Evolutionary conservation across 2,888 invertebrate genomes (phyloP).

Genomic region (Drosophila prostipennis): DNA sequence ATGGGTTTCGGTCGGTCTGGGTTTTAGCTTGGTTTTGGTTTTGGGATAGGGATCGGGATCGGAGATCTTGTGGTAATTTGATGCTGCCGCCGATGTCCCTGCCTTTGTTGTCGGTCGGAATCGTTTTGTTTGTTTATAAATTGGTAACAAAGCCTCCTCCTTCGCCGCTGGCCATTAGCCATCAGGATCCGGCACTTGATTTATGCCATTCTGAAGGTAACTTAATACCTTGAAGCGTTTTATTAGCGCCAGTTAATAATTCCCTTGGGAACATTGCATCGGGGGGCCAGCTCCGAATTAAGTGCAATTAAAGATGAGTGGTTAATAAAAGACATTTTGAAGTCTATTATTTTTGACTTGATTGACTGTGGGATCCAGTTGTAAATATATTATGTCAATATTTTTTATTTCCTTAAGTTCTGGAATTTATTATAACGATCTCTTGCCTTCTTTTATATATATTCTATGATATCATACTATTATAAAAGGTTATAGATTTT

Average conservation of each 20-base stretch:
- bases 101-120: conserved; percentile 49
- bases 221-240: conserved; percentile 48
- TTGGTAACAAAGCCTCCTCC: conserved; percentile 49
- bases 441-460: background rate
- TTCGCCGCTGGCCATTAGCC: conserved; percentile 35
- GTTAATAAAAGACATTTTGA: conserved; percentile 2
- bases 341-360: conserved; percentile 9
- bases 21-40: conserved; percentile 21
- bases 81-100: conserved; percentile 54
- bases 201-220: conserved; percentile 66
- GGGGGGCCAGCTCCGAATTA: background rate
- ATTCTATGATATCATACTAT: background rate
- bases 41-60: conserved; percentile 6
- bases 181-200: conserved; percentile 55
- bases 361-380: background rate
- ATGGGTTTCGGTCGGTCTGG: conserved; percentile 13
- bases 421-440: too few relatives aligned
- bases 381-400: too few relatives aligned
- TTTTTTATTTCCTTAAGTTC: background rate
- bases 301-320: conserved; percentile 9
- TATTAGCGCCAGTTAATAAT: conserved; percentile 77
- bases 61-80: conserved; percentile 66
- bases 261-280: conserved; percentile 40
- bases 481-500: too few relatives aligned
- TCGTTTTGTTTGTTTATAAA: conserved; percentile 72